Percentiles rank a stretch among this genome's conserved stretches.
Evolutionary conservation across 2,797 vertebrate species (phyloP).

Genomic region (Petrocephalus schoutedeni): DNA sequence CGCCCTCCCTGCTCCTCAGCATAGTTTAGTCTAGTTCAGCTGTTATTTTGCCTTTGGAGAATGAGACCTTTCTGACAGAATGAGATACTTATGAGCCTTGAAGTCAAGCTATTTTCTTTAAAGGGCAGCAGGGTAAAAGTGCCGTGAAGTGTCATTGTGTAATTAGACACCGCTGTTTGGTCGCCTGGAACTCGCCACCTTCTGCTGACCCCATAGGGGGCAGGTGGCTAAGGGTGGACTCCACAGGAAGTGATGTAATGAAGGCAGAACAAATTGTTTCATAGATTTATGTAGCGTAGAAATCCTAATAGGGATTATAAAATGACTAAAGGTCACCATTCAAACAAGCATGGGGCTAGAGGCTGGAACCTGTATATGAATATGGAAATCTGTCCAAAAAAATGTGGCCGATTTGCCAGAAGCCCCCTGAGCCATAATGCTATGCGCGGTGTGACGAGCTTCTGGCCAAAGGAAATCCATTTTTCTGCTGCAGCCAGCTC

Average conservation of each 20-base stretch:
- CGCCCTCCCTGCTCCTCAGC: not conserved
- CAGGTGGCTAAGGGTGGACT: not conserved
- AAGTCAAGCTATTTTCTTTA: not conserved
- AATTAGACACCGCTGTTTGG: constrained; percentile 33
- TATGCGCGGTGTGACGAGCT: not conserved
- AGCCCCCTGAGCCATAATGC: not conserved
- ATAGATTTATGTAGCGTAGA: not conserved
- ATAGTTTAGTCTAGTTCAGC: not conserved
- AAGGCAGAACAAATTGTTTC: not conserved
- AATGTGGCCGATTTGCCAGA: not conserved
- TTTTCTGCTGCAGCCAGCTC: not conserved
- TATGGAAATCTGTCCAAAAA: not conserved
- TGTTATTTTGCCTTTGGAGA: not conserved
- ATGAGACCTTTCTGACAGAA: not conserved
- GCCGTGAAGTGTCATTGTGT: constrained; percentile 17
- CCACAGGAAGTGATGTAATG: constrained; percentile 16
- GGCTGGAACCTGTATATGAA: not conserved
- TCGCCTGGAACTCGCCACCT: constrained; percentile 26
- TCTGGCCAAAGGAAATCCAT: not conserved
- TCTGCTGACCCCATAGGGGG: constrained; percentile 12
- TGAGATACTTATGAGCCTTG: not conserved
- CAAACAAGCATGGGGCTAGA: not conserved
- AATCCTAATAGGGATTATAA: not conserved
- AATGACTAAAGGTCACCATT: constrained; percentile 1
- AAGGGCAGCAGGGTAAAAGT: constrained; percentile 19